Evolutionary conservation across 1,140 invertebrate genomes (phyloP), one percentile per base, ranked within the genome.

Genomic region (Cydia strobilella): DNA sequence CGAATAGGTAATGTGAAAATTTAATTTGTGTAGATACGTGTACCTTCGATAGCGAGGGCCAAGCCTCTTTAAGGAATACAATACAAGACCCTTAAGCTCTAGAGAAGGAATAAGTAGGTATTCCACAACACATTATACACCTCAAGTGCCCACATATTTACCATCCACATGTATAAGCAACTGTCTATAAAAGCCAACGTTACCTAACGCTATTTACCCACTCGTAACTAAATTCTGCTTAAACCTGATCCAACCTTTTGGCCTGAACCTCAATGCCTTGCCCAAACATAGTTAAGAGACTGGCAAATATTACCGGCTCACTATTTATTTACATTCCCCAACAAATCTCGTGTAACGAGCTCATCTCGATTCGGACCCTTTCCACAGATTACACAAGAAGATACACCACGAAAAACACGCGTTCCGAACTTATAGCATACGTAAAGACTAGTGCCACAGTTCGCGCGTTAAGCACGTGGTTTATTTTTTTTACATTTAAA

Each of bases 241-340:
- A 75, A 75, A 74, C 69, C 20, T 75, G 76, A 77, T 81, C 79
- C 79, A 51, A 79, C 76, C 77, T 80, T 82, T 77, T 73, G 62
- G 72, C 39, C 51, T 75, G 66, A 31, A 73, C 76, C 77, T 82
- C 83, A 79, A 81, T 80, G 82, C 78, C 81, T 75, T 81, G 54
- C 20, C 71, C 82, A 89, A 89, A 89, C 85, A 89, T 82, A 85
- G 86, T 87, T 87, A 89, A 83, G 80, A 85, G 80, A 75, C 80
- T 76, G 75, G 80, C 83, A 89, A 85, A 89, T 85, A 85, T 69
- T 69, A 69, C 65, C 0, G 65, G 66, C 66, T 79, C 76, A 74
- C 69, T 77, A 76, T 69, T 71, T 87, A 83, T 89, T 87, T 86
- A 82, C 81, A 82, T 84, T 85, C 73, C 78, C 84, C 79, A 77